Evolutionary conservation across 2,888 invertebrate species (phyloP).

Genomic region (Watsonalla binaria): DNA sequence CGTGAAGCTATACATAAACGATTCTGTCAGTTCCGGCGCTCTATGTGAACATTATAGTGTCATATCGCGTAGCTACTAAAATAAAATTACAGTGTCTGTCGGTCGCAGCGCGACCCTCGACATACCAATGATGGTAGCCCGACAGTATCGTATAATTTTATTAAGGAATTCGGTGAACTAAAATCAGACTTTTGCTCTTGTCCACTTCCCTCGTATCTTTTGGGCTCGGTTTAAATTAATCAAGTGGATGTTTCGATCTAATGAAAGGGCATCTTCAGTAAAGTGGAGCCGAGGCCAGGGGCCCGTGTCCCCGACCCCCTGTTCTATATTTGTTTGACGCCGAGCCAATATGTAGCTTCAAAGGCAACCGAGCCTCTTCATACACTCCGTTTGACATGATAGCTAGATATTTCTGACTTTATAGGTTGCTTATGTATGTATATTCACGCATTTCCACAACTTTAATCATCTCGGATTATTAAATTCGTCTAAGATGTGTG

Average conservation of each 20-base stretch:
- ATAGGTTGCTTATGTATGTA: no score
- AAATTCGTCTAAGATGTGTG: no score
- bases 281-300: slow-evolving; percentile 29
- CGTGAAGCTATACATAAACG: neutral
- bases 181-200: slow-evolving; percentile 1
- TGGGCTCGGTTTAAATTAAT: slow-evolving; percentile 39
- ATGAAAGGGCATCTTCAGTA: slow-evolving; percentile 28
- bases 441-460: no score
- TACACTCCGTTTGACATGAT: slow-evolving; percentile 11
- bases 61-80: neutral
- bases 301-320: slow-evolving; percentile 31
- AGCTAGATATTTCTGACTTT: neutral
- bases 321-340: slow-evolving; percentile 40
- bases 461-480: no score
- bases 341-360: slow-evolving; percentile 27
- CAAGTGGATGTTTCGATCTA: slow-evolving; percentile 43
- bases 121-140: neutral
- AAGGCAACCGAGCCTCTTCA: slow-evolving; percentile 15
- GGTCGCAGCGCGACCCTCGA: neutral
- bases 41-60: neutral
- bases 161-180: neutral
- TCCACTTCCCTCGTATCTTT: slow-evolving; percentile 11
- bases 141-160: neutral
- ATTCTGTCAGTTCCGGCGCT: neutral
- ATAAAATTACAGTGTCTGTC: neutral